Conservation (phyloP, 2,797 vertebrate species). For the Craterocephalus amniculus region DNA sequence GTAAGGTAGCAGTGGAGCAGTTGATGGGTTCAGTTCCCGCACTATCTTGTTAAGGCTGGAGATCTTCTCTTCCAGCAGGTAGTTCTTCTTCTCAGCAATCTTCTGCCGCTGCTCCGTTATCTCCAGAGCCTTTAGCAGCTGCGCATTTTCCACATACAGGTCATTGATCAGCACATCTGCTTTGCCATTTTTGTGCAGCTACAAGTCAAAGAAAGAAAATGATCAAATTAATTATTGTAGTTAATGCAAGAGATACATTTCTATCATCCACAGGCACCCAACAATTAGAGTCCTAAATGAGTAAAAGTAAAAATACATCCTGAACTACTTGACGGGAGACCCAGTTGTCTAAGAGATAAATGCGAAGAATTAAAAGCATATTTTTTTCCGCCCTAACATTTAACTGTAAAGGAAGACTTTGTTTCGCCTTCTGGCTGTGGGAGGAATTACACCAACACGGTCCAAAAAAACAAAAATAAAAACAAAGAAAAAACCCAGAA, state of each 20-base stretch:
- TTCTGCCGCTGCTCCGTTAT: conserved; percentile 89
- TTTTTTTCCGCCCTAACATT: too few species aligned
- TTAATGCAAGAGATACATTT: neutral
- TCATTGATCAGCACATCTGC: conserved; percentile 90
- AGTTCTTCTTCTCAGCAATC: conserved; percentile 92
- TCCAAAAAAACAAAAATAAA: neutral
- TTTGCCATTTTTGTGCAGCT: conserved; percentile 90
- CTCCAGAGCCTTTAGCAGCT: conserved; percentile 92
- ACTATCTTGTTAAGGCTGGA: conserved; percentile 92
- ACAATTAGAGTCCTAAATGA: neutral
- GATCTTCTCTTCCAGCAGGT: conserved; percentile 94
- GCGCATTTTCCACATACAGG: conserved; percentile 90
- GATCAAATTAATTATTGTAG: neutral
- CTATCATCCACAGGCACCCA: neutral
- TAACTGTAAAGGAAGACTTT: neutral
- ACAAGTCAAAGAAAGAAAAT: conserved; percentile 17
- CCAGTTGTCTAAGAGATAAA: neutral
- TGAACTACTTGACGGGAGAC: neutral
- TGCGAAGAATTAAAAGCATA: too few species aligned
- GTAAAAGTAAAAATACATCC: too few species aligned
- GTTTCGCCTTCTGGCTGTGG: neutral
- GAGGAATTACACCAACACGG: neutral
- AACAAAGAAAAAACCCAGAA: too few species aligned
- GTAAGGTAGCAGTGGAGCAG: conserved; percentile 68
- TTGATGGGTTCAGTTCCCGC: conserved; percentile 85